These are phyloP conservation scores for Spisula subtruncata DNA, from an alignment of 2,888 invertebrate species.

Conservation along the genomic window DNA sequence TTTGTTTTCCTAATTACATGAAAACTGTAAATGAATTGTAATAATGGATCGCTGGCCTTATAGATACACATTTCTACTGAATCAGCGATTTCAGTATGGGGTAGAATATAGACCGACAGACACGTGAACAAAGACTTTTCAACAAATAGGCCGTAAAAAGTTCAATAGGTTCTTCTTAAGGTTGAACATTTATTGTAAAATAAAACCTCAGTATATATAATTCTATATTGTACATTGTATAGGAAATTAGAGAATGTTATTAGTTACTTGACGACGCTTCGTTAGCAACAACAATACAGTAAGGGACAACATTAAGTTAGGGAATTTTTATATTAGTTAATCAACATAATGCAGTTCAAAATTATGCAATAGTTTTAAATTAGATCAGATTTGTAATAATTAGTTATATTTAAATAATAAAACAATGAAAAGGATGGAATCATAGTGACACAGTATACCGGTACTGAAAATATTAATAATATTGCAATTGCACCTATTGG, in stretches of 20 bases:
- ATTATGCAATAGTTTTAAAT: too few relatives aligned
- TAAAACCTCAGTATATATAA: background rate
- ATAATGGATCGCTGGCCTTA: background rate
- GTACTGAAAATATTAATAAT: too few relatives aligned
- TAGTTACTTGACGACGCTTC: background rate
- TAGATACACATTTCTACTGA: background rate
- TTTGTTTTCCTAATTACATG: constrained; percentile 13
- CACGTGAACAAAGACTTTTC: background rate
- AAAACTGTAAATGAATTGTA: constrained; percentile 8
- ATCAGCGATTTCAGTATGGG: constrained; percentile 9
- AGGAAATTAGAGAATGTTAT: background rate
- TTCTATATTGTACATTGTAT: background rate
- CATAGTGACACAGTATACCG: too few relatives aligned
- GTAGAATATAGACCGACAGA: background rate
- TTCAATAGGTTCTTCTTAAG: constrained; percentile 8
- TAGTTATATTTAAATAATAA: too few relatives aligned
- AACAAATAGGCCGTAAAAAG: background rate
- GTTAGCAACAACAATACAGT: background rate
- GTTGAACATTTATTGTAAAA: background rate
- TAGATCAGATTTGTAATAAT: too few relatives aligned
- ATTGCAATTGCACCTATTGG: too few relatives aligned
- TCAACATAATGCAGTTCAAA: background rate
- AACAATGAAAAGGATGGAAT: too few relatives aligned
- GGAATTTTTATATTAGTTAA: background rate
- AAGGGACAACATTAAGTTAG: background rate